Evolutionary conservation across 2,888 invertebrate genomes (phyloP), one percentile per base, ranked within the genome.

Genomic region (Mellilla xanthometata): DNA sequence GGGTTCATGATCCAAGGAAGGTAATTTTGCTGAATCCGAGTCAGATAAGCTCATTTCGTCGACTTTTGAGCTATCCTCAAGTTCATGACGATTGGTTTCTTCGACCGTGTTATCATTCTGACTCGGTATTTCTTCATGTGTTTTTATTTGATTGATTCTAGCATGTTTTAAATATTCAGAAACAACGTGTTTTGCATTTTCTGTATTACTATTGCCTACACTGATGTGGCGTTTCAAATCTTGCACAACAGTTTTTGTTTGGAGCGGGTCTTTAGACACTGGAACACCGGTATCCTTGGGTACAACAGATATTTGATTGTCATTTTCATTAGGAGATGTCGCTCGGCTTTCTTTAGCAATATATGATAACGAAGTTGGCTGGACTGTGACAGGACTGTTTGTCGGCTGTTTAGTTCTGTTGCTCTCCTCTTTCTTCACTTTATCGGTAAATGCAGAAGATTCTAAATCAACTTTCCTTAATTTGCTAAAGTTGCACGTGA

Each of bases 151-250:
- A 60, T 90, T 89, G 53, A 85, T 81, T 64, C 85, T 81, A 3
- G 93, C 92, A 59, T 93, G 88, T 76, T 93, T 93, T 52, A 93
- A 79, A 75, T 92, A 93, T 66, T 92, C 93, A 0, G 92, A 92
- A 3, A 93, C 93, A 0, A 93, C 93, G 68, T 91, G 92, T 74
- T 93, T 93, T 3, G 93, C 93, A 62, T 85, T 87, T 70, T 86
- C 87, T 32, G 87, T 81, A 55, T 82, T 85, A 23, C 68, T 74
- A 49, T 62, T 74, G 49, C 53, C 70, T 39, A 76, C 72, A 12
- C 71, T 61, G 26, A 68, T 68, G 40, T 62, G 65, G 49, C 66
- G 68, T 64, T 78, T 83, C 24, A 54, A 33, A 46, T 83, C 83
- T 41, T 51, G 56, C 24, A 48, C 56, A 32, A 60, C 42, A 52